Evolutionary conservation across 2,113 vertebrate genomes (phyloP).

Genomic region (Scortum barcoo): DNA sequence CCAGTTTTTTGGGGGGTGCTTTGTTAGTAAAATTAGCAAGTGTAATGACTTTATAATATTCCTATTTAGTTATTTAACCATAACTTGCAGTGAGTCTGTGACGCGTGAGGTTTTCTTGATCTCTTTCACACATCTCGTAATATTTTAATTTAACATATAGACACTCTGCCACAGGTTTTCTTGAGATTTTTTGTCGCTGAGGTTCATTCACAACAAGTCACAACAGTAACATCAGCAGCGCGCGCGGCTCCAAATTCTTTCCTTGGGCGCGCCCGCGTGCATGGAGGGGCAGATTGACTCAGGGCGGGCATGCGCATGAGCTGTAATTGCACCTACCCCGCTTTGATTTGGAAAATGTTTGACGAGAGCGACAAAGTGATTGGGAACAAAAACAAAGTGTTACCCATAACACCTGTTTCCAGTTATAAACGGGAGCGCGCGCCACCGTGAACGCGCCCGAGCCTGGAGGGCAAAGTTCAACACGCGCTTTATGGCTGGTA

Average conservation of each 20-base stretch:
- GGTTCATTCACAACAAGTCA: slow-evolving; percentile 56
- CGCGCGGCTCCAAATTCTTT: slow-evolving; percentile 61
- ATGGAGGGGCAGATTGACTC: slow-evolving; percentile 9
- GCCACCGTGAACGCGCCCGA: slow-evolving; percentile 20
- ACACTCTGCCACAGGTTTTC: not conserved
- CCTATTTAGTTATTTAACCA: not conserved
- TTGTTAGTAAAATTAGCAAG: not conserved
- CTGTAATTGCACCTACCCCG: slow-evolving; percentile 22
- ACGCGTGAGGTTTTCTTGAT: not conserved
- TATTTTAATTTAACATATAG: too few relatives aligned
- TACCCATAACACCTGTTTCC: slow-evolving; percentile 32
- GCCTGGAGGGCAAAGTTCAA: slow-evolving; percentile 74
- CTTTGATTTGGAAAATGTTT: slow-evolving; percentile 62
- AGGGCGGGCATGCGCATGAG: slow-evolving; percentile 35
- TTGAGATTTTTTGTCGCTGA: slow-evolving; percentile 15
- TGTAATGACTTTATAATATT: not conserved
- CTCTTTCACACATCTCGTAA: too few relatives aligned
- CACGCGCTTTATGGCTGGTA: slow-evolving; percentile 53
- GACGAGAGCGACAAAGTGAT: slow-evolving; percentile 38
- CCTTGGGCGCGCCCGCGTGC: slow-evolving; percentile 60
- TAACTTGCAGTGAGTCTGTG: not conserved
- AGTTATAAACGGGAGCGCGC: slow-evolving; percentile 17
- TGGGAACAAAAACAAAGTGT: slow-evolving; percentile 68
- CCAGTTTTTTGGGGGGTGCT: not conserved
- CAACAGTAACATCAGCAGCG: slow-evolving; percentile 47